Conservation (phyloP, 2,888 invertebrate genomes). For the Eilema griseolum region DNA sequence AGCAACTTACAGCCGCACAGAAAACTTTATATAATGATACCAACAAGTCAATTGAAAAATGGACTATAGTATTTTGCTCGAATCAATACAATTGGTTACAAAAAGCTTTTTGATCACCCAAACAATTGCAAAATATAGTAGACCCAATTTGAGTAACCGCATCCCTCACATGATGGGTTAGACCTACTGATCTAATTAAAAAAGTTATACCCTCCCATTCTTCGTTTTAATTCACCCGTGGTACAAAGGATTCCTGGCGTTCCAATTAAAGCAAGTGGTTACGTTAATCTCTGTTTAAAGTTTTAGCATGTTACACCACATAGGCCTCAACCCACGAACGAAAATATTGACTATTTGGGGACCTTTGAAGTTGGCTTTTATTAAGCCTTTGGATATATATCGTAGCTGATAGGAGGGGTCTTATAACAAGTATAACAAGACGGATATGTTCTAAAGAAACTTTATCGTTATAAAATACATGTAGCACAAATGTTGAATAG, state of each 20-base stretch:
- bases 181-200: conserved; percentile 42
- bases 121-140: conserved; percentile 9
- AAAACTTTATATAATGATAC: too few relatives aligned
- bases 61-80: too few relatives aligned
- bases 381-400: conserved; percentile 32
- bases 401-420: background rate
- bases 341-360: conserved; percentile 59
- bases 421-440: background rate
- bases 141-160: background rate
- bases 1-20: too few relatives aligned
- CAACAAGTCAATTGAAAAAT: too few relatives aligned
- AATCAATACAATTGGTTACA: background rate
- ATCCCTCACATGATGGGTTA: conserved; percentile 11
- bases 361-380: conserved; percentile 68
- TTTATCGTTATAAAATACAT: background rate
- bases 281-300: conserved; percentile 68
- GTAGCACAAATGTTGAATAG: background rate
- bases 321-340: conserved; percentile 26
- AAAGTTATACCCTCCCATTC: conserved; percentile 44
- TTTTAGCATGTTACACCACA: conserved; percentile 60
- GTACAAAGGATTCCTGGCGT: conserved; percentile 68
- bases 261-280: conserved; percentile 68
- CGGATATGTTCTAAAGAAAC: background rate
- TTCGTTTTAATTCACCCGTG: conserved; percentile 51
- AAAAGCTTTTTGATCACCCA: background rate